Conservation (phyloP, 2,113 vertebrate species). For the Aptenodytes forsteri region DNA sequence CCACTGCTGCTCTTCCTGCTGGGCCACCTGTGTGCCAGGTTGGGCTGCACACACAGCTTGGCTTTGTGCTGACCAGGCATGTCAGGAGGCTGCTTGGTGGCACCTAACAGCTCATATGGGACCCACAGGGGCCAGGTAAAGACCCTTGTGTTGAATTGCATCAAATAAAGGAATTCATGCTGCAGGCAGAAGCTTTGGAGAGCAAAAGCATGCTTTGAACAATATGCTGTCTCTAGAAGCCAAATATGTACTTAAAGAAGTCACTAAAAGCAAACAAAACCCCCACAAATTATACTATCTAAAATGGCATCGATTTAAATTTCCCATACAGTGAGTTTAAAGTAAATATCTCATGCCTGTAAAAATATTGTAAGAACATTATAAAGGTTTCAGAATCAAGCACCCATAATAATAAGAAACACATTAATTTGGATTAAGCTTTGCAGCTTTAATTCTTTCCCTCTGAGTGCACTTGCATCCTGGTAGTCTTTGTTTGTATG, state of each 20-base stretch:
- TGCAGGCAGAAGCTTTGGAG: not conserved
- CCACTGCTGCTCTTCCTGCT: not conserved
- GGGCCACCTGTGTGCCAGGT: not conserved
- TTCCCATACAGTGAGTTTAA: not conserved
- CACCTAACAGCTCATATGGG: not conserved
- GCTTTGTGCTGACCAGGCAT: not conserved
- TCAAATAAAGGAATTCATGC: not conserved
- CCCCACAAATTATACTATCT: not conserved
- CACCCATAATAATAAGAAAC: not conserved
- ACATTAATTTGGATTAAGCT: not conserved
- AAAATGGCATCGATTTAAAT: not conserved
- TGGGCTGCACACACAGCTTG: not conserved
- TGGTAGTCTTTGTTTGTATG: not conserved
- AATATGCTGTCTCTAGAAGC: not conserved
- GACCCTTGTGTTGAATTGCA: not conserved
- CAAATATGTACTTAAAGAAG: not conserved
- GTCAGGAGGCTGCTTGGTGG: not conserved
- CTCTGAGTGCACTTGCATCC: not conserved
- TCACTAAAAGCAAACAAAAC: not conserved
- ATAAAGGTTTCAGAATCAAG: not conserved
- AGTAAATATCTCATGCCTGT: not conserved
- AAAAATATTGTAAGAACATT: not conserved
- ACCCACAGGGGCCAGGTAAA: not conserved
- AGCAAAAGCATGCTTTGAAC: not conserved
- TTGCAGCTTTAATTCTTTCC: not conserved